phyloP scores from a whole-genome alignment of 2,797 vertebrate species.

The Octomys mimax region DNA sequence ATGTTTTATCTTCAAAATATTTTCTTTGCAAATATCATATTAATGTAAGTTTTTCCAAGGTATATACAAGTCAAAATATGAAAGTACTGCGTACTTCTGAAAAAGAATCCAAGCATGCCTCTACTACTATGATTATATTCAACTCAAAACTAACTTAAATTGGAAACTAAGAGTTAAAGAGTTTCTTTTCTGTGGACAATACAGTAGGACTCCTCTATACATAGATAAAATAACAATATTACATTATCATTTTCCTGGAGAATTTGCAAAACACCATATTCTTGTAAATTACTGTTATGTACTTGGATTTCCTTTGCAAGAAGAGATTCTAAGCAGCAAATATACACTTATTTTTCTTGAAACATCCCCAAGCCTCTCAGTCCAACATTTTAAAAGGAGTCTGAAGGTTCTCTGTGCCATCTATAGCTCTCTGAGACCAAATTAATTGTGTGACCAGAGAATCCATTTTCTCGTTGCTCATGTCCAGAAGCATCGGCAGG shows the following conservation, averaged over 20 bases:
- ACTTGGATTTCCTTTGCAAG: background rate
- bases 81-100: background rate
- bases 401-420: background rate
- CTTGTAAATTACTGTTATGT: slow-evolving; percentile 23
- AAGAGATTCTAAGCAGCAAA: background rate
- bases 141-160: slow-evolving; percentile 34
- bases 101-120: slow-evolving; percentile 31
- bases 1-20: background rate
- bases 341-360: background rate
- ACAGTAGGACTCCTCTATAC: background rate
- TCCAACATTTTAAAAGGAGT: background rate
- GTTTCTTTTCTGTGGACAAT: background rate
- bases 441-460: background rate
- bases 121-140: background rate
- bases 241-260: slow-evolving; percentile 1
- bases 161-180: background rate
- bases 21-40: background rate
- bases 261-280: slow-evolving; percentile 36
- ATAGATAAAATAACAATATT: background rate
- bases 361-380: background rate
- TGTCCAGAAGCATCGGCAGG: background rate
- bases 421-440: background rate
- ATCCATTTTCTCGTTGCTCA: background rate
- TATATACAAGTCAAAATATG: slow-evolving; percentile 41
- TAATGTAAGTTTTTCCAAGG: background rate